Evolutionary conservation across 2,113 vertebrate species (phyloP).

Genomic region (Pionites leucogaster): DNA sequence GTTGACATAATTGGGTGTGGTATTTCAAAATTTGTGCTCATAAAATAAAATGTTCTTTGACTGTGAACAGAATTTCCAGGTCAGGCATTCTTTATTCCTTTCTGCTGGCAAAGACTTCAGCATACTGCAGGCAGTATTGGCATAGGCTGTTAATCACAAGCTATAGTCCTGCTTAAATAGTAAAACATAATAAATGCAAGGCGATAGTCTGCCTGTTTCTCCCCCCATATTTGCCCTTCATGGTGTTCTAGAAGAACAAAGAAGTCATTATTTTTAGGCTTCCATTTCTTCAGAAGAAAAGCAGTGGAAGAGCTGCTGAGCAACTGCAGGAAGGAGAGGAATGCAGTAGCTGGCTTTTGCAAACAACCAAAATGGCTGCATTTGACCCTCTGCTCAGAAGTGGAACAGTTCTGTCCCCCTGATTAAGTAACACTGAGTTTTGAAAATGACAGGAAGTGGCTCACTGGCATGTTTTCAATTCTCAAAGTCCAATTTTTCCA

Average conservation of each 20-base stretch:
- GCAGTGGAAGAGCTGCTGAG: background rate
- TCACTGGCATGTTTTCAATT: background rate
- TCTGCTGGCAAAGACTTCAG: background rate
- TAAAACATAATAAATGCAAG: constrained; percentile 8
- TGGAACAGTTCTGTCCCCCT: background rate
- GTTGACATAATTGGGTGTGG: background rate
- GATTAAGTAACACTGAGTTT: background rate
- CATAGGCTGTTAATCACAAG: background rate
- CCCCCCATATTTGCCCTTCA: background rate
- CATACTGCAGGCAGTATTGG: rapidly evolving
- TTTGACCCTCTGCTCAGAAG: background rate
- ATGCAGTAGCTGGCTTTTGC: background rate
- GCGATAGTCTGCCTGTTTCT: background rate
- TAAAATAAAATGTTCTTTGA: background rate
- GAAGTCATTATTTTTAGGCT: background rate
- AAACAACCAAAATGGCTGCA: background rate
- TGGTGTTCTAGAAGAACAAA: background rate
- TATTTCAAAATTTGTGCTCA: background rate
- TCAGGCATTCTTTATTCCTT: background rate
- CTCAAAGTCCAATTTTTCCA: background rate
- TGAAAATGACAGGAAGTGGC: background rate
- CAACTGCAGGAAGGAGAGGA: background rate
- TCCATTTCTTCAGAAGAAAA: background rate
- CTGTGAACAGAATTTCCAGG: background rate
- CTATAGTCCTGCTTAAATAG: background rate